Percentiles rank a stretch among this genome's conserved stretches.
Conservation (phyloP, 2,888 invertebrate species). For the Sesamia inferens region DNA sequence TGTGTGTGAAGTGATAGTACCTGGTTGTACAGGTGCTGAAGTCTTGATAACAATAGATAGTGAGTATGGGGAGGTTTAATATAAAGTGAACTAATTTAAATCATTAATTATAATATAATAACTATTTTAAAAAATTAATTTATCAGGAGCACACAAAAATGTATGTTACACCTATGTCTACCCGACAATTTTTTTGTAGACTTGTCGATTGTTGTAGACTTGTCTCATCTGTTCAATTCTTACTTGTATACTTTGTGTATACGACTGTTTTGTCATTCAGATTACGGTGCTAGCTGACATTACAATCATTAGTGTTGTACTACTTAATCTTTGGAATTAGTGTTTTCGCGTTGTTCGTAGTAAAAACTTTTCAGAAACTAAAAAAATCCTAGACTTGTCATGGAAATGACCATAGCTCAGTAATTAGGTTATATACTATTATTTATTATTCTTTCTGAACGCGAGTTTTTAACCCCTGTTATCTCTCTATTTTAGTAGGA, state of each 20-base stretch:
- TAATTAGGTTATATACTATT: background rate
- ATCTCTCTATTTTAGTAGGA: background rate
- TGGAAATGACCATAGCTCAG: background rate
- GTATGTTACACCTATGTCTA: too few relatives aligned
- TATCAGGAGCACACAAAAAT: too few relatives aligned
- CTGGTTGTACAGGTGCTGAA: too few relatives aligned
- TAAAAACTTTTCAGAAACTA: background rate
- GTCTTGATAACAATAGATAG: too few relatives aligned
- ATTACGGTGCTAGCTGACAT: background rate
- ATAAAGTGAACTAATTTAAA: too few relatives aligned
- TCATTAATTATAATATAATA: too few relatives aligned
- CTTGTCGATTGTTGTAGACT: background rate
- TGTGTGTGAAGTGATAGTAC: too few relatives aligned
- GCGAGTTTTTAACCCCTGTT: too few relatives aligned
- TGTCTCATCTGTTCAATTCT: constrained; percentile 11
- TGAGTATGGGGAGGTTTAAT: too few relatives aligned
- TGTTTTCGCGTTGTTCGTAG: background rate
- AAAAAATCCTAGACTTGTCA: background rate
- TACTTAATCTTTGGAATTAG: background rate
- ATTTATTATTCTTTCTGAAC: background rate
- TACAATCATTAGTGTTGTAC: background rate
- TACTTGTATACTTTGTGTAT: background rate
- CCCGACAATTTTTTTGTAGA: too few relatives aligned
- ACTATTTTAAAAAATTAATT: too few relatives aligned
- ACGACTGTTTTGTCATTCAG: background rate